Conservation (phyloP, 2,113 vertebrate species). For the Strigops habroptila region DNA sequence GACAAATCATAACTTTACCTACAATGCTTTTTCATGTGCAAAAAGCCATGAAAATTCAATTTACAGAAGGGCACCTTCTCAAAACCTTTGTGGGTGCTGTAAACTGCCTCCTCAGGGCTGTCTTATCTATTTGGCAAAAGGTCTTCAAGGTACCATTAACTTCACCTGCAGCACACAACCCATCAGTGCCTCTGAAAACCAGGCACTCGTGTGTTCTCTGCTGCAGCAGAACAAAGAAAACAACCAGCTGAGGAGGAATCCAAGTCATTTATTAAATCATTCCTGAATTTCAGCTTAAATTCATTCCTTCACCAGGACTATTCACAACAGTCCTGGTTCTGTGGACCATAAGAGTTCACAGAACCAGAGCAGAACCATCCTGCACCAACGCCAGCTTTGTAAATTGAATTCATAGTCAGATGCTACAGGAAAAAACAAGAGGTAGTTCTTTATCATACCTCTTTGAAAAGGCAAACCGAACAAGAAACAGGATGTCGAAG, state of each 20-base stretch:
- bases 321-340: neutral
- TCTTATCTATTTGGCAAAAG: neutral
- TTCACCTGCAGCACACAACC: neutral
- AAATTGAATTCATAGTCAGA: conserved; percentile 52
- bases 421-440: conserved; percentile 64
- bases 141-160: neutral
- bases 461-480: conserved; percentile 45
- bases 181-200: neutral
- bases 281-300: neutral
- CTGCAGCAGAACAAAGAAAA: neutral
- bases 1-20: conserved; percentile 44
- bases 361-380: neutral
- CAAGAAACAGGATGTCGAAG: conserved; percentile 24
- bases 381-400: conserved; percentile 32
- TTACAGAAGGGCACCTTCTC: conserved; percentile 22
- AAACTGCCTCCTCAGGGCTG: neutral
- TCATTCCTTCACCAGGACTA: neutral
- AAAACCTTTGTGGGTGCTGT: neutral
- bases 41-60: conserved; percentile 23
- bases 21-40: conserved; percentile 33
- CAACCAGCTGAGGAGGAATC: neutral
- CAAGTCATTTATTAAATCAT: neutral
- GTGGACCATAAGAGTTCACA: neutral
- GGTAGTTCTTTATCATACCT: conserved; percentile 56
- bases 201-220: neutral